These are phyloP conservation scores for Tethya wilhelma DNA, from an alignment of 37 sponge, comb jelly and placozoan genomes.

Conservation along the genomic window DNA sequence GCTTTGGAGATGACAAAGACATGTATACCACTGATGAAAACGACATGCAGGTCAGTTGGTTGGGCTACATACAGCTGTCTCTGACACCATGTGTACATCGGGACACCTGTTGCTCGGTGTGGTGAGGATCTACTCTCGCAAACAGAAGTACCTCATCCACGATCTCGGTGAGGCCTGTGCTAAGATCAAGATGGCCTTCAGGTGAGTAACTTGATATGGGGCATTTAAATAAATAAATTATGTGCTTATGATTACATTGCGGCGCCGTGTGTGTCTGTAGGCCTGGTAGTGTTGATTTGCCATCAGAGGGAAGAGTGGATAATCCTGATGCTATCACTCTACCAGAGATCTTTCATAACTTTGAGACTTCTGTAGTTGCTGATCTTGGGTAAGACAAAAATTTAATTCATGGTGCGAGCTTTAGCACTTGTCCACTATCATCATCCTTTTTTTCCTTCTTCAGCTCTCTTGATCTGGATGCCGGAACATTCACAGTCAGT, in stretches of 20 bases:
- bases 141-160: conserved; percentile 93
- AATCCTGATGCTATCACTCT: conserved; percentile 88
- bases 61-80: too few species aligned
- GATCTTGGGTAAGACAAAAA: conserved; percentile 66
- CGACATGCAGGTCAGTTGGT: too few species aligned
- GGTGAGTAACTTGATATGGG: conserved; percentile 22
- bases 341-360: conserved; percentile 92
- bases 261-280: too few species aligned
- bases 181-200: conserved; percentile 94
- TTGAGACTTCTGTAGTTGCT: conserved; percentile 84
- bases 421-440: background rate
- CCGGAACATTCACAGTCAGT: conserved; percentile 54
- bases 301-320: conserved; percentile 77
- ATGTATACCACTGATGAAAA: too few species aligned
- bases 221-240: too few species aligned
- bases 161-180: conserved; percentile 96
- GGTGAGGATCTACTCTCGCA: conserved; percentile 95
- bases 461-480: conserved; percentile 53
- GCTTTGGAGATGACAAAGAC: conserved; percentile 34
- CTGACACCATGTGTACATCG: too few species aligned
- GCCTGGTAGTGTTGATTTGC: conserved; percentile 95
- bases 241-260: too few species aligned
- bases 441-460: background rate
- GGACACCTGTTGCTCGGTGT: conserved; percentile 96
- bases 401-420: background rate